Base-by-base conservation (phyloP, 2,888 invertebrate genomes). In the Stenotaenia linearis region DNA sequence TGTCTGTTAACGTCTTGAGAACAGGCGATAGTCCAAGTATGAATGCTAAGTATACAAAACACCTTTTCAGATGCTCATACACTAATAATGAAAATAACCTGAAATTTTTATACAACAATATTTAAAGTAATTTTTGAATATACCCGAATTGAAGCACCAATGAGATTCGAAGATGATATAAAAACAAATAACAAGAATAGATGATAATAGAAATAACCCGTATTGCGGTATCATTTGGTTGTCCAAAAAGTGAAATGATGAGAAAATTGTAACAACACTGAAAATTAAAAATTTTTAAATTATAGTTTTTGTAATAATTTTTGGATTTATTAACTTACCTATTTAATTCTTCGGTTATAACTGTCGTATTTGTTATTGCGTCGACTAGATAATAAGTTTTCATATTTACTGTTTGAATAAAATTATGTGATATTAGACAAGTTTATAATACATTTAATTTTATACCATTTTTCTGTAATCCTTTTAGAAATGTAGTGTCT, bases 1-100 rank as follows among this genome's bases (percentile, higher is more conserved):
- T 96, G 85, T 96, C 95, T 0, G 99, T 98, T 77, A 99, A 88
- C 0, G 97, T 98, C 85, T 97, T 95, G 37, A 97, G 87, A 21
- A 98, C 90, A 0, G 98, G 98, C 0, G 97, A 96, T 80, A 97
- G 89, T 79, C 96, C 89, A 84, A 94, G 96, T 0, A 96, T 96
- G 85, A 97, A 92, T 0, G 93, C 90, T 1, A 96, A 85, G 84
- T 96, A 96, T 9, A 95, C 92, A 40, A 93, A 84, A 0, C 93
- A 90, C 0, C 93, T 96, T 86, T 93, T 91, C 0, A 93, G 85
- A 85, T 96, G 92, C 83, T 91, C 85, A 15, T 23, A 56, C 61
- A 50, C 78, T 78, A 32, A 18, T n/a, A n/a, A n/a, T n/a, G n/a
- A n/a, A n/a, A n/a, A n/a, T n/a, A n/a, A n/a, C n/a, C n/a, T n/a